phyloP scores from a whole-genome alignment of 2,888 invertebrate genomes.

The Zonitis immaculata region DNA sequence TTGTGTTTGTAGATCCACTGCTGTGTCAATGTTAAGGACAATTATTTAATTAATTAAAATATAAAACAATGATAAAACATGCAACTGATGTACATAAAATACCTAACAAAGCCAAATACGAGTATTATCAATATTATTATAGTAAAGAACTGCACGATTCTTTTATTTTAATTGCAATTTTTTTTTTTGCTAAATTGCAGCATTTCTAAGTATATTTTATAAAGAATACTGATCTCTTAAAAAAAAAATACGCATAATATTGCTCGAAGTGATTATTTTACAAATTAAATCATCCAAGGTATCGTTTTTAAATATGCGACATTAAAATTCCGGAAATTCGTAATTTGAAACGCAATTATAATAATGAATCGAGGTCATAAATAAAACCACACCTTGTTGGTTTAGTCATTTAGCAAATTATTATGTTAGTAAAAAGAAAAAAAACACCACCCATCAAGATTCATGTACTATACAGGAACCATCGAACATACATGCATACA shows the following conservation, averaged over 20 bases:
- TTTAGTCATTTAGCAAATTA: not conserved
- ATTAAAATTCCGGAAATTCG: not conserved
- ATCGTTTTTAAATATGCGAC: not conserved
- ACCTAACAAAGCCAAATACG: not conserved
- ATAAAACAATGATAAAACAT: conserved; percentile 2
- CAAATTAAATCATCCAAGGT: not conserved
- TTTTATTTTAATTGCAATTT: not conserved
- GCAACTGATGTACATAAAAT: conserved; percentile 5
- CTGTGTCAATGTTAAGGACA: conserved; percentile 47
- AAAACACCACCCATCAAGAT: not conserved
- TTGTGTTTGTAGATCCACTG: conserved; percentile 79
- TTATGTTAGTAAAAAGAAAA: not conserved
- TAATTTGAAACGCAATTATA: not conserved
- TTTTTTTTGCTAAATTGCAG: not conserved
- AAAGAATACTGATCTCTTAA: not conserved
- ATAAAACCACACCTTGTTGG: conserved; percentile 1
- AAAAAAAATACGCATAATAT: not conserved
- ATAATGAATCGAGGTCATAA: not conserved
- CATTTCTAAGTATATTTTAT: not conserved
- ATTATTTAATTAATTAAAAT: not conserved
- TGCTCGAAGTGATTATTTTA: not conserved
- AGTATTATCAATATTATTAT: not conserved
- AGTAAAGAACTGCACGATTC: too few relatives aligned
- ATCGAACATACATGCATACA: not conserved
- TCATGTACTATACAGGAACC: not conserved